Percentiles rank a stretch among this genome's conserved stretches.
These are phyloP conservation scores for Lithophane socia DNA, from an alignment of 2,888 invertebrate species.

Conservation along the genomic window DNA sequence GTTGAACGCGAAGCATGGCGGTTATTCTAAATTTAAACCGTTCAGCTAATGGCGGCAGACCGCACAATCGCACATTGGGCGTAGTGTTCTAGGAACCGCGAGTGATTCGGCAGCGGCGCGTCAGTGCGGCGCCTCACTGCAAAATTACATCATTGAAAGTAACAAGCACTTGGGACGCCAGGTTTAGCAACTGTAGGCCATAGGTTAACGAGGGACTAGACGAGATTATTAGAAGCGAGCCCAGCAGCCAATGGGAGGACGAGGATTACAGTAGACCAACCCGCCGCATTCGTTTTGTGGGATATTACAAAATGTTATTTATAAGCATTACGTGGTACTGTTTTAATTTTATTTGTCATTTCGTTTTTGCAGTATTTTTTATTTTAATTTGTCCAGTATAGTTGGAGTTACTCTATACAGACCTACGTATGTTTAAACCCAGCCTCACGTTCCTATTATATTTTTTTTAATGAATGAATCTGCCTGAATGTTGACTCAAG, in stretches of 20 bases:
- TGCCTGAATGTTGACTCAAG: no score
- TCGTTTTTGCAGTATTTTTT: not conserved
- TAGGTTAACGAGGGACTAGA: conserved; percentile 61
- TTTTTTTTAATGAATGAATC: no score
- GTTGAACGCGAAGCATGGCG: conserved; percentile 28
- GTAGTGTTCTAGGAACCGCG: conserved; percentile 59
- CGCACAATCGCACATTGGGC: conserved; percentile 48
- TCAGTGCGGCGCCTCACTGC: conserved; percentile 44
- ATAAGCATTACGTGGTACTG: not conserved
- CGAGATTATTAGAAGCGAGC: conserved; percentile 24
- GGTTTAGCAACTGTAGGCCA: conserved; percentile 44
- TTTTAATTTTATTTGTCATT: not conserved
- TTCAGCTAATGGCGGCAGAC: conserved; percentile 36
- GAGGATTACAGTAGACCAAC: conserved; percentile 4
- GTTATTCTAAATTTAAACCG: conserved; percentile 61
- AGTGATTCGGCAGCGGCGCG: conserved; percentile 46
- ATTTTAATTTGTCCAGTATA: no score
- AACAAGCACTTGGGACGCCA: conserved; percentile 40
- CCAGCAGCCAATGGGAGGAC: conserved; percentile 39
- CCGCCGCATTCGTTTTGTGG: conserved; percentile 10
- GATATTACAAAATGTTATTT: not conserved
- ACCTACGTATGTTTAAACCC: no score
- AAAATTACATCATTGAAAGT: conserved; percentile 40
- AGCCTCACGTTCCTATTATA: no score
- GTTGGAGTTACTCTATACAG: no score